phyloP scores from a whole-genome alignment of 2,888 invertebrate species.

The Patella pellucida region DNA sequence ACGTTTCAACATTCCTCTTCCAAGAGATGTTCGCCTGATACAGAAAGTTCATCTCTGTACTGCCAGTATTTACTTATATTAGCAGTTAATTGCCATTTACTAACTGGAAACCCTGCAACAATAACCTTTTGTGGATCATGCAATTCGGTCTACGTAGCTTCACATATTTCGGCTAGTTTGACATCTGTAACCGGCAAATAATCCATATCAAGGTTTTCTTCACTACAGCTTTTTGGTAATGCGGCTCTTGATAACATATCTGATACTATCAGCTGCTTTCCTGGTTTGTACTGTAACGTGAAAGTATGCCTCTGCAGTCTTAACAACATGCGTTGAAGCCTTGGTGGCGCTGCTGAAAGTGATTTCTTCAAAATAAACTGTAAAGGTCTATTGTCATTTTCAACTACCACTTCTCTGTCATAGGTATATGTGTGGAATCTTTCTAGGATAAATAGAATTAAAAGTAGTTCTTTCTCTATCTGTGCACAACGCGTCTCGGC shows the following conservation, averaged over 20 bases:
- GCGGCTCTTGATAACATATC: conserved; percentile 27
- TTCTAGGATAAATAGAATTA: conserved; percentile 36
- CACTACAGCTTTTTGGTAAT: conserved; percentile 29
- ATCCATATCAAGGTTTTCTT: conserved; percentile 4
- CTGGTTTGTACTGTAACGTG: conserved; percentile 18
- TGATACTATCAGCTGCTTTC: neutral
- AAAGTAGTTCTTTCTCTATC: conserved; percentile 45
- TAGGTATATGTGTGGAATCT: conserved; percentile 42
- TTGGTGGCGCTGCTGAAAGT: conserved; percentile 31
- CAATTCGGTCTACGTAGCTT: too few relatives aligned
- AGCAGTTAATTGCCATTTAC: too few relatives aligned
- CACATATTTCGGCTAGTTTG: too few relatives aligned
- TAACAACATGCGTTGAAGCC: conserved; percentile 46
- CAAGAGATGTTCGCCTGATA: conserved; percentile 9
- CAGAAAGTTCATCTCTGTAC: conserved; percentile 6
- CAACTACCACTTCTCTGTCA: conserved; percentile 25
- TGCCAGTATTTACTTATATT: neutral
- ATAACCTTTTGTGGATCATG: too few relatives aligned
- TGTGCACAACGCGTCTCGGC: conserved; percentile 41
- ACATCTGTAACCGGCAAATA: too few relatives aligned
- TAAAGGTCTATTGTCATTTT: conserved; percentile 43
- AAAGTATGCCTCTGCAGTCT: conserved; percentile 14
- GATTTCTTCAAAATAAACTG: conserved; percentile 37
- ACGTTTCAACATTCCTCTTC: conserved; percentile 19
- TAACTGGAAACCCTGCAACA: too few relatives aligned